phyloP scores from a whole-genome alignment of 2,113 vertebrate genomes.

The Hypomesus transpacificus region DNA sequence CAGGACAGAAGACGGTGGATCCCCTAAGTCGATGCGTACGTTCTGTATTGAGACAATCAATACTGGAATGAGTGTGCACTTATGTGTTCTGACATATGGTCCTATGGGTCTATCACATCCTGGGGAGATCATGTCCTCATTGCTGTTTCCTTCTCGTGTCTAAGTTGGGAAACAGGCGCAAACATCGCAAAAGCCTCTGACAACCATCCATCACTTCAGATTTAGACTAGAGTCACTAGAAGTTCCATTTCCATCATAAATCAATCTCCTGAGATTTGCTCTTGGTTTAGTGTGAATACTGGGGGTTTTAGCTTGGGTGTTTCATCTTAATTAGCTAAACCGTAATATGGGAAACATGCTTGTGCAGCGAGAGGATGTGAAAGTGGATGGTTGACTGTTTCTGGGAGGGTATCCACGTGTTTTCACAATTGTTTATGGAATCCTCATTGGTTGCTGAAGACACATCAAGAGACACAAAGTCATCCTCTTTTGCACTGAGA shows the following conservation, averaged over 20 bases:
- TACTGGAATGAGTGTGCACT: not conserved
- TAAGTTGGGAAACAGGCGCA: not conserved
- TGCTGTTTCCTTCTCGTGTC: too few species aligned
- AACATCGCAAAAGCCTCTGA: not conserved
- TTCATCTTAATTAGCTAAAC: not conserved
- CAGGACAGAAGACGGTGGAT: not conserved
- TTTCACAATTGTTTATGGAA: slow-evolving; percentile 55
- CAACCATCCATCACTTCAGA: not conserved
- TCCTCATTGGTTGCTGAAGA: slow-evolving; percentile 46
- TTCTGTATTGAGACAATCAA: not conserved
- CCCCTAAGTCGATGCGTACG: not conserved
- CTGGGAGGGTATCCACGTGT: slow-evolving; percentile 27
- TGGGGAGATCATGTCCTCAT: too few species aligned
- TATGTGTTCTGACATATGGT: not conserved
- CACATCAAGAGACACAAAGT: slow-evolving; percentile 31
- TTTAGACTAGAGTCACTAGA: not conserved
- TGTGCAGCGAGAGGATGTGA: slow-evolving; percentile 1
- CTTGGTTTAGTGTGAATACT: too few species aligned
- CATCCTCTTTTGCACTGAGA: slow-evolving; percentile 13
- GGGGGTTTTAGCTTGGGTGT: not conserved
- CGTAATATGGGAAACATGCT: not conserved
- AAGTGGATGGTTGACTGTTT: slow-evolving; percentile 19
- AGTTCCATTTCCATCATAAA: too few species aligned
- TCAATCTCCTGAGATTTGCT: too few species aligned
- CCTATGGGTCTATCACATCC: not conserved